A percentile compares a stretch with the other conserved stretches of the same genome.
Evolutionary conservation across 2,113 vertebrate genomes (phyloP).

Genomic region (Peromyscus leucopus): DNA sequence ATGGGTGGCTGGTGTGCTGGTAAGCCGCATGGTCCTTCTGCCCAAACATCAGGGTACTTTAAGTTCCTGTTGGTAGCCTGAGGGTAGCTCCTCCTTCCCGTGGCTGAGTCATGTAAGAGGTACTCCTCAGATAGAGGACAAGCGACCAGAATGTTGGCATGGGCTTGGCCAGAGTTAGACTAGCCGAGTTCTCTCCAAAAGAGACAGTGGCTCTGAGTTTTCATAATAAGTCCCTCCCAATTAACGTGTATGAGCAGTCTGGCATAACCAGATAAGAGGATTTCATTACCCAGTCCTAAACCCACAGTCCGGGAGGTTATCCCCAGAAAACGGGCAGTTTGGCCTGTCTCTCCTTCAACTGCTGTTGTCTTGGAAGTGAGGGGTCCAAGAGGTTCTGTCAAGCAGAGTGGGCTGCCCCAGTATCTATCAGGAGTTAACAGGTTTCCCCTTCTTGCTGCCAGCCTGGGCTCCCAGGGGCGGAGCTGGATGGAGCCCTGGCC

Average conservation of each 20-base stretch:
- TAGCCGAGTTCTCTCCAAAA: neutral
- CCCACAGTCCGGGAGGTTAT: neutral
- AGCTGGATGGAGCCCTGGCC: neutral
- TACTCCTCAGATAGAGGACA: neutral
- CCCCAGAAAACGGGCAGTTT: neutral
- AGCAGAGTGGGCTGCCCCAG: neutral
- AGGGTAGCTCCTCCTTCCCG: too few species aligned
- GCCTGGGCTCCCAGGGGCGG: neutral
- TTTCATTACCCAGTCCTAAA: neutral
- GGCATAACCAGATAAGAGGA: neutral
- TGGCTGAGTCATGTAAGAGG: neutral
- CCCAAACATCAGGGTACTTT: neutral
- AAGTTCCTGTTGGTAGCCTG: neutral
- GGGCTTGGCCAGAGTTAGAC: neutral
- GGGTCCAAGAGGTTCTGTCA: neutral
- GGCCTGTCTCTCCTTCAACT: neutral
- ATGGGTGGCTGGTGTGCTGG: neutral
- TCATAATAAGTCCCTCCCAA: too few species aligned
- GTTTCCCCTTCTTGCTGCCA: neutral
- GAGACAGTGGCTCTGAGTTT: neutral
- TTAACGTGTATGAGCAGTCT: neutral
- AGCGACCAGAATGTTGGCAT: neutral
- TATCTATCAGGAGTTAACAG: neutral
- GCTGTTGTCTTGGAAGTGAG: neutral
- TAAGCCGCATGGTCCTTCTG: neutral